Evolutionary conservation across 2,797 vertebrate species (phyloP), one percentile per base, ranked within the genome.

Genomic region (Paramormyrops hopkinsi): DNA sequence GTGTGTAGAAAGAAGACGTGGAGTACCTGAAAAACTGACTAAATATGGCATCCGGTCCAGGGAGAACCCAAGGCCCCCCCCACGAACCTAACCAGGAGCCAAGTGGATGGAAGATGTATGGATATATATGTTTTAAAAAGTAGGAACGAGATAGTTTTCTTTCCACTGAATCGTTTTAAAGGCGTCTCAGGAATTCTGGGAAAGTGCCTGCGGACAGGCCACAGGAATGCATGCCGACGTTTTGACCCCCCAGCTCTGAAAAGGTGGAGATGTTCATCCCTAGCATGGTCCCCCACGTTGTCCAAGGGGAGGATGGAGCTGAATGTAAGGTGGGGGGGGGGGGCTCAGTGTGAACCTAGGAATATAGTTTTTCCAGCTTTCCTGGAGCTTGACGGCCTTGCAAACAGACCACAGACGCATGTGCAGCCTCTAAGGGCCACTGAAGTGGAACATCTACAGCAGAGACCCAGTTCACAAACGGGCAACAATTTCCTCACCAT

Each of bases 141-240:
- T 82, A 91, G n/a, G 91, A 90, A 92, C 88, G 91, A 88, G 59
- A 25, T 73, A 7, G 48, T 33, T 79, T 91, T 91, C 87, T 89
- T 92, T 93, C 91, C 92, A 92, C 89, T 93, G 87, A 90, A 88
- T 90, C 87, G 86, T 90, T 92, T 91, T 86, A 89, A 91, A 91
- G 90, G 85, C 91, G 90, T 92, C 92, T 88, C 90, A 92, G 91
- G 92, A 92, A 93, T 93, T 91, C 90, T 88, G 90, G 91, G 89
- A 92, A 90, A 91, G 92, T 92, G 93, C 91, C 91, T 91, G 91
- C 69, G 88, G 92, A 92, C 89, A 89, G 90, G 90, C 93, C 93
- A 92, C 93, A 93, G 91, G 92, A 93, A 93, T 93, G 91, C 51
- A 86, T 86, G 89, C 90, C 90, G 87, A 90, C 90, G 89, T 91